These are phyloP conservation scores for Campylomormyrus tamandua DNA, from an alignment of 2,113 vertebrate genomes.

Conservation along the genomic window DNA sequence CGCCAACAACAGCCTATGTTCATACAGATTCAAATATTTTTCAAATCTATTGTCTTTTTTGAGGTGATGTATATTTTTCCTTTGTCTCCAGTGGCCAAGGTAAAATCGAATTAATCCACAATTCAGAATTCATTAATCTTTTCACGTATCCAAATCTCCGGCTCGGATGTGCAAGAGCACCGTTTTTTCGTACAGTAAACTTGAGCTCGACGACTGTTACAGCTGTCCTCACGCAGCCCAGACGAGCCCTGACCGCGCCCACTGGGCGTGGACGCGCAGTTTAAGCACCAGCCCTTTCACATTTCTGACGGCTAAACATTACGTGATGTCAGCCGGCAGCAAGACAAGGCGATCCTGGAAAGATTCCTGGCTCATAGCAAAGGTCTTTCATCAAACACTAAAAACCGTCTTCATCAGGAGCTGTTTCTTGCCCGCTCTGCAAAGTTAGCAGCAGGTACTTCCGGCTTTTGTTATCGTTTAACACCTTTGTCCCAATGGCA, in stretches of 20 bases:
- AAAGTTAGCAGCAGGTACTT: neutral
- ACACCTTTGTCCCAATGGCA: neutral
- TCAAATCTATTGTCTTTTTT: neutral
- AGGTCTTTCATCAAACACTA: neutral
- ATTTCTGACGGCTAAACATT: neutral
- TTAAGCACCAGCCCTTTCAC: neutral
- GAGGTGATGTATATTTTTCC: neutral
- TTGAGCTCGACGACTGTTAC: neutral
- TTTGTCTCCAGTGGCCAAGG: neutral
- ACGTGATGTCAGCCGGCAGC: neutral
- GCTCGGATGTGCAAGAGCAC: neutral
- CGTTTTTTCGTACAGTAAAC: neutral
- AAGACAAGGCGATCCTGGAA: neutral
- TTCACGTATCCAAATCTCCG: neutral
- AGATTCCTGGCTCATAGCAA: neutral
- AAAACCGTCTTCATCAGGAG: neutral
- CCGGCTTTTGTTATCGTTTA: neutral
- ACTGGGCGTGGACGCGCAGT: neutral
- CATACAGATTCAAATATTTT: neutral
- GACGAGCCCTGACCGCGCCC: neutral
- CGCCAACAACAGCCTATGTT: conserved; percentile 2
- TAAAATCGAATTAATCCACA: neutral
- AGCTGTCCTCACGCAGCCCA: neutral
- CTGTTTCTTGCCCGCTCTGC: neutral
- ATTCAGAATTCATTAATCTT: neutral